phyloP scores from a whole-genome alignment of 2,888 invertebrate species.

The Neria commutata region DNA sequence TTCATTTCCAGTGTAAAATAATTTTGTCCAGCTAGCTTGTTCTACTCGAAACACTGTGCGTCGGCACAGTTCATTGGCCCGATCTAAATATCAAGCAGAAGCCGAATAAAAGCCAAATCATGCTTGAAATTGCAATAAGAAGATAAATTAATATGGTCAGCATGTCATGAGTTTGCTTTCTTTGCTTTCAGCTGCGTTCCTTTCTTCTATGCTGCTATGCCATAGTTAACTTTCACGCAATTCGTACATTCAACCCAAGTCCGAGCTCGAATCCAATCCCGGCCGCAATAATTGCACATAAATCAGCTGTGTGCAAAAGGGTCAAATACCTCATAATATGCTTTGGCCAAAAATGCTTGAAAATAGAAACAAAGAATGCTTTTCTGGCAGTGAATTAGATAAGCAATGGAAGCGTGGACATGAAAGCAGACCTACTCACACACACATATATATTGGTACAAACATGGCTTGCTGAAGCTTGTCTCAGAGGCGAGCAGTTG shows the following conservation, averaged over 20 bases:
- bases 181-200: slow-evolving; percentile 24
- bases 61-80: background rate
- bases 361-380: background rate
- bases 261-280: slow-evolving; percentile 25
- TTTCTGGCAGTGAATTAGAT: background rate
- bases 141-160: slow-evolving; percentile 55
- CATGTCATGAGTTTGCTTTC: slow-evolving; percentile 52
- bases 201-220: background rate
- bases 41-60: too few relatives aligned
- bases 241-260: slow-evolving; percentile 49
- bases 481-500: background rate
- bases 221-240: slow-evolving; percentile 48
- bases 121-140: slow-evolving; percentile 49
- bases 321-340: slow-evolving; percentile 48
- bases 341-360: slow-evolving; percentile 29
- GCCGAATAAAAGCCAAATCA: slow-evolving; percentile 46
- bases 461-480: background rate
- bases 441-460: background rate
- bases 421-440: too few relatives aligned
- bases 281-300: slow-evolving; percentile 48
- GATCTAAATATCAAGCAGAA: slow-evolving; percentile 6
- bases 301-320: slow-evolving; percentile 54
- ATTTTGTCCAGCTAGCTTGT: too few relatives aligned
- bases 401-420: too few relatives aligned
- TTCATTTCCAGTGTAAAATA: too few relatives aligned